A percentile compares a stretch with the other conserved stretches of the same genome.
These are phyloP conservation scores for Limnodromus scolopaceus DNA, from an alignment of 2,797 vertebrate species.

Conservation along the genomic window DNA sequence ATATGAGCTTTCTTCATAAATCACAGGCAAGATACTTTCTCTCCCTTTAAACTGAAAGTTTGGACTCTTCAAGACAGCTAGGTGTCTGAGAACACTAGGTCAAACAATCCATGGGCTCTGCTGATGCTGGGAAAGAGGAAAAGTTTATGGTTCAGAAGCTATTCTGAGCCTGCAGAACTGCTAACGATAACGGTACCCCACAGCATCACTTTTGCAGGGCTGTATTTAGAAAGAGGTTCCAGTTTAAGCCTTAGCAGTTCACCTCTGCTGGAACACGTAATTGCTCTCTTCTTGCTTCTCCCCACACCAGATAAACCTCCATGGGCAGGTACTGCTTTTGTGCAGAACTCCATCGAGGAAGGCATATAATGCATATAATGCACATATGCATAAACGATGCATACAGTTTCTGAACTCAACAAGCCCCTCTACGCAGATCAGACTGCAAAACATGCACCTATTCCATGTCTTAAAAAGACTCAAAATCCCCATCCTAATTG, in stretches of 20 bases:
- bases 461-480: neutral
- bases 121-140: neutral
- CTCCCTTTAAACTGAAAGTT: neutral
- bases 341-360: neutral
- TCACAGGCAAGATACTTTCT: neutral
- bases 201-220: neutral
- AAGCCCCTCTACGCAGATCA: neutral
- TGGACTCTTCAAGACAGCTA: neutral
- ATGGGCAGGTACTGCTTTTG: neutral
- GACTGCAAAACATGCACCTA: neutral
- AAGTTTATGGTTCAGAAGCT: neutral
- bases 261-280: neutral
- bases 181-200: neutral
- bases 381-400: neutral
- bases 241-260: neutral
- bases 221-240: neutral
- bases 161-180: neutral
- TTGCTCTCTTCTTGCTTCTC: neutral
- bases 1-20: neutral
- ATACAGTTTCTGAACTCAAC: neutral
- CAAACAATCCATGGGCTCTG: neutral
- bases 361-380: neutral
- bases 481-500: neutral
- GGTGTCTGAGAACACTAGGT: neutral
- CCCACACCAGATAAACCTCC: neutral